Base-by-base conservation (phyloP, 2,888 invertebrate genomes). In the Baronia brevicornis region DNA sequence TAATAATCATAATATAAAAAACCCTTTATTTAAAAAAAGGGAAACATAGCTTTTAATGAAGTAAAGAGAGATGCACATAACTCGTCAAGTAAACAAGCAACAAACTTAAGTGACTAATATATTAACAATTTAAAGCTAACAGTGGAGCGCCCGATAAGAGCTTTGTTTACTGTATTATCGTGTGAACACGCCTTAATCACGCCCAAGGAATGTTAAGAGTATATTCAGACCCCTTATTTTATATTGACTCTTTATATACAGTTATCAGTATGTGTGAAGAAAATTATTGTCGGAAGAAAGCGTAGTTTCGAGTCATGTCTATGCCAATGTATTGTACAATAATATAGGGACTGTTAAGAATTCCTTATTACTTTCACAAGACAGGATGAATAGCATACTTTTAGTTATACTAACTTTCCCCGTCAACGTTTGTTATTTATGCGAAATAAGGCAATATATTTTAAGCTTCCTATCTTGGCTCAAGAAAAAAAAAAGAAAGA, bases 171-270 rank as follows among this genome's bases (percentile, higher is more conserved):
- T 33, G 32, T 28, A 43, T 39, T 46, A 48, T 46, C 45, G 46
- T 51, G 44, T 46, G 49, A 46, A 43, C 51, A 35, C 45, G 41
- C 51, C 55, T 39, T 54, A 52, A 52, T 51, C 51, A 31, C 32
- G 26, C 30, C 30, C 12, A 22, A 39, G 47, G 57, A 53, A 60
- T 56, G 51, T 44, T 24, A 26, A 30, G 39, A 38, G 41, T 36
- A 27, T 22, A 18, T 38, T 35, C 36, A 36, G 22, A 28, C 24
- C 29, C 20, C 12, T 19, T 18, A 27, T 4, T 23, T 28, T 4
- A n/a, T n/a, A 3, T 30, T 30, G 27, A 13, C 26, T 26, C 6
- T n/a, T 30, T 30, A 36, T 18, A 24, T 5, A n/a, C 8, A 5
- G 8, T 20, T 3, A n/a, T 8, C 3, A 20, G 20, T 20, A n/a